Base-by-base conservation (phyloP, 2,888 invertebrate species). In the Molanna angustata region DNA sequence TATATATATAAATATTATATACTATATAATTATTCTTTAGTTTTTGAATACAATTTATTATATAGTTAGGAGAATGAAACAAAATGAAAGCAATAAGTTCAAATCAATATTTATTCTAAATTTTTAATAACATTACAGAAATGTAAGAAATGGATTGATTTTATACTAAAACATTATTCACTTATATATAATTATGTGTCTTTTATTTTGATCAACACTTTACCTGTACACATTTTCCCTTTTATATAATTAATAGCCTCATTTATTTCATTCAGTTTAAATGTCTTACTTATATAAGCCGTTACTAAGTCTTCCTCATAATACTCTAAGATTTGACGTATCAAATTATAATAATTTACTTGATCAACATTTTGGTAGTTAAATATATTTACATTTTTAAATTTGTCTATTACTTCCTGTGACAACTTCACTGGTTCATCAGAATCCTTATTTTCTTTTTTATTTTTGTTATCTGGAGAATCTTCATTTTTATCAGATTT, bases 281-380 rank as follows among this genome's bases (percentile, higher is more conserved):
- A 82, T 45, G 69, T 72, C 49, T 79, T 70, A 31, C 80, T 79
- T 40, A 78, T 69, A 59, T 78, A 73, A 1, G 85, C 84, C 13
- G 69, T 72, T 50, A 86, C 78, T n/a, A 83, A 68, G 17, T 79
- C 79, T 60, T 84, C 80, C 56, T 80, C 78, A 22, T 79, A 78
- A 65, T 83, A 74, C 58, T 82, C 77, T 52, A 85, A 68, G 3
- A 83, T 76, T 64, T 83, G 82, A 35, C 73, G 69, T 16, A 83
- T 74, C n/a, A 62, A 64, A 63, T 69, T 74, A 67, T 76, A 69
- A 65, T 84, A 86, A n/a, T 74, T 66, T 53, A 78, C 72, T 31
- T 66, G 68, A 61, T 79, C 71, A 55, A 76, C 75, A 48, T 68
- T 68, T 43, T 78, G 69, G 49, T 72, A 77, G 53, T 78, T 70